Percentiles rank a stretch among this genome's conserved stretches.
Evolutionary conservation across 1,140 invertebrate species (phyloP).

Genomic region (Chrysopa pallens): DNA sequence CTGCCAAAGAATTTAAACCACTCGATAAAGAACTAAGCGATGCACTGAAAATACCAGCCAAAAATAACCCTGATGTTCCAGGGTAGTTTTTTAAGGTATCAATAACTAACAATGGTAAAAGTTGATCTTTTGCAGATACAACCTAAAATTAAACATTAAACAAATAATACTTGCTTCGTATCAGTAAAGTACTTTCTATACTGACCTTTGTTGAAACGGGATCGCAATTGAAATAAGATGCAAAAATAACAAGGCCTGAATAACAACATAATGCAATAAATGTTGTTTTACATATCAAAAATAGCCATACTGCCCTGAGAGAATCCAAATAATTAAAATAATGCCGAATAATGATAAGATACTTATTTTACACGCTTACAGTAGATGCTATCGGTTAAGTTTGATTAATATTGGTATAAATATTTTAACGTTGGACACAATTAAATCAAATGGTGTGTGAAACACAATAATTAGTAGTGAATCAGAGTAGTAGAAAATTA

Average conservation of each 20-base stretch:
- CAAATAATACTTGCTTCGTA: too few relatives aligned
- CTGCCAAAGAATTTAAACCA: slow-evolving; percentile 30
- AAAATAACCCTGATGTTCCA: slow-evolving; percentile 44
- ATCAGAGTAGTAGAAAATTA: too few relatives aligned
- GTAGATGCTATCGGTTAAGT: too few relatives aligned
- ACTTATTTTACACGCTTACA: too few relatives aligned
- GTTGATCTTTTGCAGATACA: background rate
- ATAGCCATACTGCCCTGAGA: background rate
- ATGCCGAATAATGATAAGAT: too few relatives aligned
- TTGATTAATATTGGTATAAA: too few relatives aligned
- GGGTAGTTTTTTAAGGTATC: slow-evolving; percentile 28
- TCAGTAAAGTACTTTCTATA: too few relatives aligned
- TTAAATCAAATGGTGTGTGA: too few relatives aligned
- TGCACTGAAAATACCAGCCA: slow-evolving; percentile 46
- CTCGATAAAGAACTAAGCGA: slow-evolving; percentile 30
- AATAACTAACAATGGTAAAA: slow-evolving; percentile 36
- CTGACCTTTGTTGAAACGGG: slow-evolving; percentile 25
- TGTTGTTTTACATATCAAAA: background rate
- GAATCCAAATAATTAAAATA: too few relatives aligned
- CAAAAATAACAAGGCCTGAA: slow-evolving; percentile 34
- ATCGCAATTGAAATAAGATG: slow-evolving; percentile 39
- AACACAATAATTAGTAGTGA: too few relatives aligned
- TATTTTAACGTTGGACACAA: too few relatives aligned
- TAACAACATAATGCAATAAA: slow-evolving; percentile 8
- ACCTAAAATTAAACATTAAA: background rate